Percentiles rank a stretch among this genome's conserved stretches.
These are phyloP conservation scores for Philereme transversata DNA, from an alignment of 2,888 invertebrate species.

Conservation along the genomic window DNA sequence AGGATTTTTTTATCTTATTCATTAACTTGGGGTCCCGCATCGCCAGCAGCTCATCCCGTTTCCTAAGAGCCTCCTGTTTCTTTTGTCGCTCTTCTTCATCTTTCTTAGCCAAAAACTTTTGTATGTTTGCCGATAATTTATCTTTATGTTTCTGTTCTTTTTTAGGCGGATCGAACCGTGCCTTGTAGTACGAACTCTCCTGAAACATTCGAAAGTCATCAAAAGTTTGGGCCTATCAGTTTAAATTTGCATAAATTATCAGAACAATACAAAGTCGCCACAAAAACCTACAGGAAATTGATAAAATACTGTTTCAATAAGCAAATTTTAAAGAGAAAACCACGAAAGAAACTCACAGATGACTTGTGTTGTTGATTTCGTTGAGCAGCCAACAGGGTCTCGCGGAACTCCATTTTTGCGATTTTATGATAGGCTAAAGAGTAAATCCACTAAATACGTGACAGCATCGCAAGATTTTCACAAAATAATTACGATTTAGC, in stretches of 20 bases:
- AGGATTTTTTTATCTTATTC: slow-evolving; percentile 89
- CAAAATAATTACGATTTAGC: slow-evolving; percentile 67
- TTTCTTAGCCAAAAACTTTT: slow-evolving; percentile 92
- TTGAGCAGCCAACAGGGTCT: slow-evolving; percentile 77
- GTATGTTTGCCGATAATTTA: slow-evolving; percentile 89
- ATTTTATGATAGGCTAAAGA: slow-evolving; percentile 29
- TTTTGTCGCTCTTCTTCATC: slow-evolving; percentile 91
- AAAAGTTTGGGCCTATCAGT: not conserved
- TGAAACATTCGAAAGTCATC: slow-evolving; percentile 47
- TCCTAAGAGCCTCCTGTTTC: slow-evolving; percentile 85
- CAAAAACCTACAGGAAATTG: not conserved
- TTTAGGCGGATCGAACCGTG: slow-evolving; percentile 92
- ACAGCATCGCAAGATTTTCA: slow-evolving; percentile 55
- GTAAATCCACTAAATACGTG: slow-evolving; percentile 37
- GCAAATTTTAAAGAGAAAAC: slow-evolving; percentile 35
- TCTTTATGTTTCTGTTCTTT: slow-evolving; percentile 88
- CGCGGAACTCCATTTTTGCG: slow-evolving; percentile 74
- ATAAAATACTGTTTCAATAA: slow-evolving; percentile 11
- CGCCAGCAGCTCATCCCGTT: slow-evolving; percentile 86
- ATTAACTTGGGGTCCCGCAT: slow-evolving; percentile 89
- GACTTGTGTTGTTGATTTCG: slow-evolving; percentile 82
- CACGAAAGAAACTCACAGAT: slow-evolving; percentile 69
- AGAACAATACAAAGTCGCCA: not conserved
- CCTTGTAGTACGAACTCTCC: slow-evolving; percentile 86
- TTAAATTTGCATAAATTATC: not conserved